These are phyloP conservation scores for Brevimyrus niger DNA, from an alignment of 2,113 vertebrate genomes.

Conservation along the genomic window DNA sequence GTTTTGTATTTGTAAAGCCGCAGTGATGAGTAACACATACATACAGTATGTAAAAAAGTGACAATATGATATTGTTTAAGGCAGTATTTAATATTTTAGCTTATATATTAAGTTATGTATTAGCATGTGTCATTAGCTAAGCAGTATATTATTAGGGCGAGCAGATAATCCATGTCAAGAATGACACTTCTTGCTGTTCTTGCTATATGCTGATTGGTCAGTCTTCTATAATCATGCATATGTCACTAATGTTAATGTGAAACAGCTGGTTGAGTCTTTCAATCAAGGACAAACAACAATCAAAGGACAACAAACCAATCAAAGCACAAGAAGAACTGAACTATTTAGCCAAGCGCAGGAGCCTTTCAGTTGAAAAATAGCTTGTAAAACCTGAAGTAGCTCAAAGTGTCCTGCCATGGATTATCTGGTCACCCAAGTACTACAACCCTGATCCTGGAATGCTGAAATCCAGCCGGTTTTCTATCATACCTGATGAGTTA, in stretches of 20 bases:
- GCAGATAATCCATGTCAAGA: background rate
- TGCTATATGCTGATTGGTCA: background rate
- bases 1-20: too few relatives aligned
- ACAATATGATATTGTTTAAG: background rate
- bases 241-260: background rate
- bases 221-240: background rate
- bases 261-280: background rate
- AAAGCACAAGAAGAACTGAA: background rate
- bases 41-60: background rate
- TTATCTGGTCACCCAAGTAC: background rate
- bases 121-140: background rate
- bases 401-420: background rate
- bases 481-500: background rate
- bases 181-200: background rate
- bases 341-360: background rate
- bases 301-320: background rate
- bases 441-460: background rate
- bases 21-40: too few relatives aligned
- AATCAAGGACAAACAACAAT: background rate
- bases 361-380: background rate
- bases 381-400: background rate
- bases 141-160: background rate
- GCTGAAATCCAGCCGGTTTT: background rate
- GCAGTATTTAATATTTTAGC: background rate
- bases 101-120: background rate